Conservation (phyloP, 2,113 vertebrate species). For the Cephalopholis sonnerati region DNA sequence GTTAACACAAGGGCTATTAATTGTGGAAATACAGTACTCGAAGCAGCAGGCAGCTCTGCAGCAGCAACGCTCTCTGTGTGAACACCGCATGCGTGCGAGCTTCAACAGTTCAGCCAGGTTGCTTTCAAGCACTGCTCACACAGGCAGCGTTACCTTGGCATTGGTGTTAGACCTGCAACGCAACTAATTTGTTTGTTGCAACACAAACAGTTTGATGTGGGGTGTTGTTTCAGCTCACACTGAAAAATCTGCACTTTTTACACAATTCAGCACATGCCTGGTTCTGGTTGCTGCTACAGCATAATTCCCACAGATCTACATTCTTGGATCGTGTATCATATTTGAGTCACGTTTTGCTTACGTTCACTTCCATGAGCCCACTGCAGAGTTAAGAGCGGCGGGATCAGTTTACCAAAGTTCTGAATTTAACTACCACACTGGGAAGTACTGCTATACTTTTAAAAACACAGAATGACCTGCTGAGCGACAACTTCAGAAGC, state of each 20-base stretch:
- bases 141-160: too few species aligned
- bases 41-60: too few species aligned
- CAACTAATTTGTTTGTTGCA: background rate
- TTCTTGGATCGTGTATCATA: background rate
- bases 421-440: constrained; percentile 33
- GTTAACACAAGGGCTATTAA: too few species aligned
- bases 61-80: too few species aligned
- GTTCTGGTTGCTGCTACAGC: background rate
- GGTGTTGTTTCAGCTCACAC: background rate
- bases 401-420: constrained; percentile 31
- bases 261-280: background rate
- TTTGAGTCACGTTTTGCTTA: constrained; percentile 30
- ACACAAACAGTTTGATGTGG: too few species aligned
- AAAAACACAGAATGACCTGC: constrained; percentile 29
- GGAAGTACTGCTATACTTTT: constrained; percentile 20
- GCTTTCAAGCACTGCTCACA: too few species aligned
- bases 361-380: background rate
- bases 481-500: constrained; percentile 18
- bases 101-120: too few species aligned
- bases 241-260: background rate
- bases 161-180: too few species aligned
- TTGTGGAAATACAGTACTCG: too few species aligned
- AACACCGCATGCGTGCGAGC: too few species aligned
- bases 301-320: background rate
- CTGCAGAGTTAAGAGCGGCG: background rate